Percentiles rank a stretch among this genome's conserved stretches.
Evolutionary conservation across 64 coral and sea anemone genomes (phyloP).

Genomic region (Montipora capricornis): DNA sequence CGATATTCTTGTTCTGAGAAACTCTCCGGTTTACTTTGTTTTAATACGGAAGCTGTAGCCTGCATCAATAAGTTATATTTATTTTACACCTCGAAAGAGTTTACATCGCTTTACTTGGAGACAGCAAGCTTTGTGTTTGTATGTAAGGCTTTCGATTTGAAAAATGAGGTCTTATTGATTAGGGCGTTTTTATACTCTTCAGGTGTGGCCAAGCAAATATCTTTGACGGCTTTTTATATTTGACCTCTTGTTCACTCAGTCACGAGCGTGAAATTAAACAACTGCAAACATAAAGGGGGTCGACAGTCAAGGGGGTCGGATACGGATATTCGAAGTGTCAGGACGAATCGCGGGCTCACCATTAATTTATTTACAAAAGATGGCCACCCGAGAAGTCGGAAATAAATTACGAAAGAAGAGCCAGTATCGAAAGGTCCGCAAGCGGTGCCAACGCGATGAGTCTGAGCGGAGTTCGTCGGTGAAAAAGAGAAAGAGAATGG

Average conservation of each 20-base stretch:
- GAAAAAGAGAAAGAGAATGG: slow-evolving; percentile 31
- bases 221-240: not conserved
- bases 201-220: not conserved
- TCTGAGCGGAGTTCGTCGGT: not conserved
- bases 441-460: not conserved
- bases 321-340: not conserved
- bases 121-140: not conserved
- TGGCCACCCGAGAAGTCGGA: slow-evolving; percentile 26
- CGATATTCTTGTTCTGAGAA: too few species aligned
- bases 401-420: slow-evolving; percentile 40
- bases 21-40: too few species aligned
- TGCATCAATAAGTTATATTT: too few species aligned
- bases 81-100: too few species aligned
- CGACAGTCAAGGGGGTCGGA: too few species aligned
- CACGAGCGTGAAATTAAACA: not conserved
- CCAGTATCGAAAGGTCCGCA: slow-evolving; percentile 27
- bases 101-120: not conserved
- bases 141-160: not conserved
- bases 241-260: not conserved
- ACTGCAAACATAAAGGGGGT: too few species aligned
- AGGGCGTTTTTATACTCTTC: not conserved
- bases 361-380: slow-evolving; percentile 33
- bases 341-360: not conserved
- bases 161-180: not conserved
- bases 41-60: too few species aligned